These are phyloP conservation scores for Sparus aurata DNA, from an alignment of 2,797 vertebrate genomes.

Conservation along the genomic window DNA sequence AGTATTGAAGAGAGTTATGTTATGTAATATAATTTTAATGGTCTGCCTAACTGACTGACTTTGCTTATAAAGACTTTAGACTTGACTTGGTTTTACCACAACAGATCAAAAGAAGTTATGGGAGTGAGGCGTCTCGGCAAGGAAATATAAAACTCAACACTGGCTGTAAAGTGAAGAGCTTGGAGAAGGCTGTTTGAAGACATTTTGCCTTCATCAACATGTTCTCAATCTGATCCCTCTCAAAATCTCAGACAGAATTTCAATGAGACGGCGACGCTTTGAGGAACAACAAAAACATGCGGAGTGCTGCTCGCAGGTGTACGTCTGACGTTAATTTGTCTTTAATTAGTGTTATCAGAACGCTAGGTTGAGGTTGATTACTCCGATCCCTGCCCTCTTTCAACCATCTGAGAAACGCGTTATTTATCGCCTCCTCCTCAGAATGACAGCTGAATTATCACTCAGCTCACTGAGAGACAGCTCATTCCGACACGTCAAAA, in stretches of 20 bases:
- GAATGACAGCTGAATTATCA: slow-evolving; percentile 74
- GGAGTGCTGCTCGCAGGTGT: slow-evolving; percentile 1
- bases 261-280: slow-evolving; percentile 2
- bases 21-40: not conserved
- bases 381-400: slow-evolving; percentile 36
- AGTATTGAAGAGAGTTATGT: not conserved
- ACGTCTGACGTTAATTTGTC: not conserved
- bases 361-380: slow-evolving; percentile 31
- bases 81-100: not conserved
- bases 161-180: not conserved
- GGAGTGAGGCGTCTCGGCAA: not conserved
- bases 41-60: not conserved
- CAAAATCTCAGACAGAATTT: not conserved
- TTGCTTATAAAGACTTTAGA: not conserved
- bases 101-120: not conserved
- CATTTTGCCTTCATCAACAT: not conserved
- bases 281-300: slow-evolving; percentile 1
- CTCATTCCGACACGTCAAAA: slow-evolving; percentile 66
- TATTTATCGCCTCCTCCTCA: slow-evolving; percentile 36
- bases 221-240: not conserved
- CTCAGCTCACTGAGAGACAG: slow-evolving; percentile 58
- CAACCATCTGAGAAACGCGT: slow-evolving; percentile 33
- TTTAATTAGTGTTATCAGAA: slow-evolving; percentile 34
- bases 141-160: not conserved
- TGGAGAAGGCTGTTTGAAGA: not conserved